Percentiles rank a stretch among this genome's conserved stretches.
Conservation (phyloP, 2,888 invertebrate species). For the Cosmia trapezina region DNA sequence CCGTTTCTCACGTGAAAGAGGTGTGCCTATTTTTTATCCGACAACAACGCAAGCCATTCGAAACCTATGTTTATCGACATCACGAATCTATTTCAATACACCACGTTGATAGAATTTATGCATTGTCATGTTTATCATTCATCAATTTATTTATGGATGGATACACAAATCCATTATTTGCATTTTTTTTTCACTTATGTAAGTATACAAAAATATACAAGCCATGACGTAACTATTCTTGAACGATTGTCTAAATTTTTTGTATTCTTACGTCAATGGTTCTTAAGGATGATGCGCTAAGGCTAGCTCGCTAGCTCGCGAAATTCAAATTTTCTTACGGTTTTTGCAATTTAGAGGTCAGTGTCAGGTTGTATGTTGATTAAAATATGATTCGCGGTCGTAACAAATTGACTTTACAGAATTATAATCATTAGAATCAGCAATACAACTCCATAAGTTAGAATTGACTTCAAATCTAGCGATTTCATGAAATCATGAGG, state of each 20-base stretch:
- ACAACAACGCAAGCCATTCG: background rate
- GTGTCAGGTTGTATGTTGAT: no score
- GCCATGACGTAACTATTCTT: slow-evolving; percentile 18
- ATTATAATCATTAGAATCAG: no score
- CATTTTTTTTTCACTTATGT: slow-evolving; percentile 8
- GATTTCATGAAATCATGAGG: no score
- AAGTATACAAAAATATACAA: background rate
- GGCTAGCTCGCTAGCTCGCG: no score
- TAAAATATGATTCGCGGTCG: no score
- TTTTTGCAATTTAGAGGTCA: no score
- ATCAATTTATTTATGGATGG: background rate
- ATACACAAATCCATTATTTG: slow-evolving; percentile 4
- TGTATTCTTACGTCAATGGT: slow-evolving; percentile 29
- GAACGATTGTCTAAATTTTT: background rate
- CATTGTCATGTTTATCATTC: slow-evolving; percentile 9
- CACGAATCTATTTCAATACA: slow-evolving; percentile 11
- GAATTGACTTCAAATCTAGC: no score
- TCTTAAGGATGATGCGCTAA: no score
- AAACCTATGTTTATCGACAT: slow-evolving; percentile 4
- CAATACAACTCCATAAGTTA: no score
- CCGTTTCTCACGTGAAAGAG: background rate
- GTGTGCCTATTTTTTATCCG: background rate
- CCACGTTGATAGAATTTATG: background rate
- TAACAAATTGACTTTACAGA: no score
- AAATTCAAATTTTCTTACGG: no score